These are phyloP conservation scores for Drosophila nebulosa DNA, from an alignment of 1,140 invertebrate species.

Conservation along the genomic window DNA sequence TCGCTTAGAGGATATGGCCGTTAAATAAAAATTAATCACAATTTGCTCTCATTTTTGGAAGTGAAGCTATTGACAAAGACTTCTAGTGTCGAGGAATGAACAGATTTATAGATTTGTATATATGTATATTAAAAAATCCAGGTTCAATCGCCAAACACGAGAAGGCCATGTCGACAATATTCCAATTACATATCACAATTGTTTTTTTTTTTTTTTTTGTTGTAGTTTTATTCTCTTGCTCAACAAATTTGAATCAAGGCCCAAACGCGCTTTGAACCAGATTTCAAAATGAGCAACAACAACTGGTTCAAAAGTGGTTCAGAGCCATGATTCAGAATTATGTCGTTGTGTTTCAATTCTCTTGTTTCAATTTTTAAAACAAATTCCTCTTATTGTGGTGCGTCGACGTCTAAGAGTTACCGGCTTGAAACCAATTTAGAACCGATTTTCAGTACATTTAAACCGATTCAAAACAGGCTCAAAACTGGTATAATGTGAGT, in stretches of 20 bases:
- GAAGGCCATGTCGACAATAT: constrained; percentile 29
- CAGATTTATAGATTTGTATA: constrained; percentile 41
- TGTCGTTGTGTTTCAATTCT: background rate
- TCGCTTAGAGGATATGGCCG: constrained; percentile 36
- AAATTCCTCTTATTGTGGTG: background rate
- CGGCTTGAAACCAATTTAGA: background rate
- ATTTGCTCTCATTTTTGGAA: background rate
- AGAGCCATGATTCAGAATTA: background rate
- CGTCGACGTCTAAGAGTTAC: background rate
- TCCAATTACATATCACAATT: background rate
- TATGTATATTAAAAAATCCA: constrained; percentile 26
- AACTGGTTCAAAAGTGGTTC: background rate
- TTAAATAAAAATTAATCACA: no score
- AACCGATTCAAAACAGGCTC: background rate
- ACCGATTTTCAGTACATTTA: background rate
- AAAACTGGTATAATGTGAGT: background rate
- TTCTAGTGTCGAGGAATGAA: constrained; percentile 62
- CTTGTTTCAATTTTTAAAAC: background rate
- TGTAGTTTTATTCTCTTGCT: background rate
- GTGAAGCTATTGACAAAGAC: constrained; percentile 16
- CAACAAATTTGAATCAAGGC: background rate
- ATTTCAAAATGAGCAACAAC: background rate
- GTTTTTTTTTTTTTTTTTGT: no score
- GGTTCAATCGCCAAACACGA: constrained; percentile 56
- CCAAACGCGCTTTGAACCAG: background rate